A percentile compares a stretch with the other conserved stretches of the same genome.
Conservation (phyloP, 2,797 vertebrate genomes). For the Fringilla coelebs region DNA sequence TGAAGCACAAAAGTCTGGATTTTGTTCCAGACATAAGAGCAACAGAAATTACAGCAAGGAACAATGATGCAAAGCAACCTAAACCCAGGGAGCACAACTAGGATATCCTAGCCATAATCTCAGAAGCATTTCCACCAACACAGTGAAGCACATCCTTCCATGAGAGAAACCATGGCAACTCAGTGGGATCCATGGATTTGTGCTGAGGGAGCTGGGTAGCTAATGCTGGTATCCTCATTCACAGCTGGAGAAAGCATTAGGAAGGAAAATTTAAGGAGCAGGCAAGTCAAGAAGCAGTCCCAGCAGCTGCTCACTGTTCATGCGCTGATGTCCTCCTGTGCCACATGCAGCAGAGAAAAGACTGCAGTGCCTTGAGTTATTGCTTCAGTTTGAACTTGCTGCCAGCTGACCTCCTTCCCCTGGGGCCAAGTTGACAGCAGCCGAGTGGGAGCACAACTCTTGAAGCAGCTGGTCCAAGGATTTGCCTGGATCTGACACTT, state of each 20-base stretch:
- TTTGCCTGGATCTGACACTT: background rate
- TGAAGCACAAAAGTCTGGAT: background rate
- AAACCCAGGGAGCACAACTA: background rate
- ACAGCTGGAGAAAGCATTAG: background rate
- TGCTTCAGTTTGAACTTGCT: background rate
- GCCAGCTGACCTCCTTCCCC: background rate
- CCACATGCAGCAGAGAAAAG: background rate
- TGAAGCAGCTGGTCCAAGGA: background rate
- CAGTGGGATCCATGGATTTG: background rate
- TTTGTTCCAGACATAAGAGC: background rate
- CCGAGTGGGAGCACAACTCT: background rate
- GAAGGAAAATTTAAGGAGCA: background rate
- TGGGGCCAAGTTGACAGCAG: background rate
- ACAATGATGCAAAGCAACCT: background rate
- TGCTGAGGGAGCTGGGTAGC: background rate
- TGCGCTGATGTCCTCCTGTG: background rate
- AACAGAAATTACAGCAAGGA: background rate
- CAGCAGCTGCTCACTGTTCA: background rate
- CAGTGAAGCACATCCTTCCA: background rate
- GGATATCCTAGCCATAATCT: background rate
- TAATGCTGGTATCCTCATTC: background rate
- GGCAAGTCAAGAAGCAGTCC: background rate
- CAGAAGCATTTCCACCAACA: background rate
- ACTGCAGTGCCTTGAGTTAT: background rate
- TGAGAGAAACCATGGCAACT: slow-evolving; percentile 26